Evolutionary conservation across 2,888 invertebrate species (phyloP), one percentile per base, ranked within the genome.

Genomic region (Leucophenga maculata): DNA sequence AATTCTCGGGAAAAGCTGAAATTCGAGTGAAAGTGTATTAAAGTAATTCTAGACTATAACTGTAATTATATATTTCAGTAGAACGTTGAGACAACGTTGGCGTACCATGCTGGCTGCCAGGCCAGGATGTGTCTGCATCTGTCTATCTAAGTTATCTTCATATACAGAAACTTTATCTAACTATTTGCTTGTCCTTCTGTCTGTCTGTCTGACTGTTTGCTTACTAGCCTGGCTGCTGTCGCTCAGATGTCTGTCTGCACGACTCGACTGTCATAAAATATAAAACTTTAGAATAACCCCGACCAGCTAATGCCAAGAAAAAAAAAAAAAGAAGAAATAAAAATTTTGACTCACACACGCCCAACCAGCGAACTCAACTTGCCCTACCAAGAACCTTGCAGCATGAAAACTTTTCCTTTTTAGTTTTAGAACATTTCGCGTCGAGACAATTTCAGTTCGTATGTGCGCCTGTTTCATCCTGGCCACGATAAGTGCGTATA

Each of bases 11-110:
- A 8, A 6, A 8, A 39, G 39, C 11, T n/a, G 6, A 64, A 64
- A 64, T 64, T 64, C 6, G 46, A 84, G 84, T 83, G 81, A 84
- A 81, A 81, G 84, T 84, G 81, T 84, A 84, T 69, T 70, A 75
- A 75, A 76, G 71, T 68, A 70, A 75, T 82, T 64, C 44, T 64
- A 48, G 39, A 48, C 46, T 64, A 79, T 74, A 75, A 80, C 81
- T 80, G 83, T 80, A 80, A 84, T 80, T 80, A 84, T 82, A 82
- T 77, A 78, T 26, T 26, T 26, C 26, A 26, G 3, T 26, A 81
- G 82, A 54, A 54, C 11, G 11, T 1, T 4, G 22, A 20, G 54
- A 3, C n/a, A 11, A 3, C n/a, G 9, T 18, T 39, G 3, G 11
- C 50, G n/a, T 46, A 4, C n/a, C 46, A 13, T 57, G 79, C 67